A percentile compares a stretch with the other conserved stretches of the same genome.
These are phyloP conservation scores for Escarpia spicata DNA, from an alignment of 2,888 invertebrate genomes.

Conservation along the genomic window DNA sequence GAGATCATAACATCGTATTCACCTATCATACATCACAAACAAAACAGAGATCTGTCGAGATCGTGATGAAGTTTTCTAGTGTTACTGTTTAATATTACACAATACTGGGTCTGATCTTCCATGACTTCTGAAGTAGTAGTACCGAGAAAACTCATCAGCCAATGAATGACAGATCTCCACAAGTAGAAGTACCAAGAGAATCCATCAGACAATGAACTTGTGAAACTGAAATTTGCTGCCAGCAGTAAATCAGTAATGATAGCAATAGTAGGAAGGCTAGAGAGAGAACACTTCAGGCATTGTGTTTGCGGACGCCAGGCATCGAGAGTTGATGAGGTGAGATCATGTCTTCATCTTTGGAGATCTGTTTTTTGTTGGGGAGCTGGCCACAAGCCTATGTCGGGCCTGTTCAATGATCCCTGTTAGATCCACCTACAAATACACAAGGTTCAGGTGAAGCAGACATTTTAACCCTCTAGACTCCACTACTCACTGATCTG, in stretches of 20 bases:
- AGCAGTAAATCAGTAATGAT: not conserved
- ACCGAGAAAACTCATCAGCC: no score
- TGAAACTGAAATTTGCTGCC: not conserved
- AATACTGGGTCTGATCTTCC: not conserved
- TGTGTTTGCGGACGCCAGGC: not conserved
- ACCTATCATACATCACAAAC: not conserved
- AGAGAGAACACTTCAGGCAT: not conserved
- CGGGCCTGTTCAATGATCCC: not conserved
- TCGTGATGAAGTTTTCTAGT: not conserved
- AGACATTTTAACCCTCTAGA: no score
- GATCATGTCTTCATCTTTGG: slow-evolving; percentile 1
- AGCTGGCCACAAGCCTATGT: not conserved
- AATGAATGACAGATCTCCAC: not conserved
- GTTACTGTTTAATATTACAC: not conserved
- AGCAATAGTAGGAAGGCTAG: not conserved
- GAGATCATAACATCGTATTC: not conserved
- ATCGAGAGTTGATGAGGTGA: not conserved
- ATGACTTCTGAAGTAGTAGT: not conserved
- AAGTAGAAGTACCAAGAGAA: not conserved
- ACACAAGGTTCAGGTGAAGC: not conserved
- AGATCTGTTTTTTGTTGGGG: not conserved
- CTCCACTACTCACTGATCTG: no score
- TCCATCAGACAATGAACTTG: not conserved
- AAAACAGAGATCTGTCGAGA: not conserved
- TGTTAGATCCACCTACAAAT: not conserved